A percentile compares a stretch with the other conserved stretches of the same genome.
Evolutionary conservation across 2,888 invertebrate species (phyloP).

Genomic region (Matsumyia berberina): DNA sequence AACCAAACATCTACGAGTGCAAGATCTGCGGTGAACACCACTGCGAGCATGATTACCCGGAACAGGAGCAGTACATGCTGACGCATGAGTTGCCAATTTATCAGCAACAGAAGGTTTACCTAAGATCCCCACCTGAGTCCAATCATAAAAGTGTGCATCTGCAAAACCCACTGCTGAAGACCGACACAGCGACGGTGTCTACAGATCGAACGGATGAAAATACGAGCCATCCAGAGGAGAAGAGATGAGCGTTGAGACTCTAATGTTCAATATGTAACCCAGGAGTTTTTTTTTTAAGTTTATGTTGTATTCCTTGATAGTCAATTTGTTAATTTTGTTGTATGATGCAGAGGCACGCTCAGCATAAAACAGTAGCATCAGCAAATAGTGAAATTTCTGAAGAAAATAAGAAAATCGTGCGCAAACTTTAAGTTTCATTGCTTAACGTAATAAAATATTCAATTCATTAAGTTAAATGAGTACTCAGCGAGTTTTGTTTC

Average conservation of each 20-base stretch:
- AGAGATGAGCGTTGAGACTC: slow-evolving; percentile 16
- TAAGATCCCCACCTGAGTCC: slow-evolving; percentile 31
- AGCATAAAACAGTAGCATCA: slow-evolving; percentile 4
- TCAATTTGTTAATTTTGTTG: slow-evolving; percentile 53
- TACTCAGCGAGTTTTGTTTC: too few relatives aligned
- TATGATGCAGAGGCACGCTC: not conserved
- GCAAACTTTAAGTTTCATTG: slow-evolving; percentile 40
- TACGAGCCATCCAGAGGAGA: slow-evolving; percentile 9
- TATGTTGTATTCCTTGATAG: slow-evolving; percentile 27
- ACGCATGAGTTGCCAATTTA: slow-evolving; percentile 81
- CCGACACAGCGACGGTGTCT: not conserved
- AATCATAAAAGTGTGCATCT: slow-evolving; percentile 41
- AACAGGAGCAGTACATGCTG: slow-evolving; percentile 85
- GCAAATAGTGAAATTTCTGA: slow-evolving; percentile 26
- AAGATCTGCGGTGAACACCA: slow-evolving; percentile 90
- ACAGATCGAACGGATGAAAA: slow-evolving; percentile 16
- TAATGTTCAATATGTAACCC: slow-evolving; percentile 25
- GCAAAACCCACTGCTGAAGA: slow-evolving; percentile 52
- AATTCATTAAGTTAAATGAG: not conserved
- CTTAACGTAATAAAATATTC: slow-evolving; percentile 53
- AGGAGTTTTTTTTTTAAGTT: slow-evolving; percentile 31
- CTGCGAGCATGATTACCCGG: slow-evolving; percentile 88
- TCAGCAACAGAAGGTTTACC: slow-evolving; percentile 52
- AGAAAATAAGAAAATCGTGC: slow-evolving; percentile 24
- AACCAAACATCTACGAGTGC: slow-evolving; percentile 91